Conservation (phyloP, 2,113 vertebrate species). For the Elaphurus davidianus region DNA sequence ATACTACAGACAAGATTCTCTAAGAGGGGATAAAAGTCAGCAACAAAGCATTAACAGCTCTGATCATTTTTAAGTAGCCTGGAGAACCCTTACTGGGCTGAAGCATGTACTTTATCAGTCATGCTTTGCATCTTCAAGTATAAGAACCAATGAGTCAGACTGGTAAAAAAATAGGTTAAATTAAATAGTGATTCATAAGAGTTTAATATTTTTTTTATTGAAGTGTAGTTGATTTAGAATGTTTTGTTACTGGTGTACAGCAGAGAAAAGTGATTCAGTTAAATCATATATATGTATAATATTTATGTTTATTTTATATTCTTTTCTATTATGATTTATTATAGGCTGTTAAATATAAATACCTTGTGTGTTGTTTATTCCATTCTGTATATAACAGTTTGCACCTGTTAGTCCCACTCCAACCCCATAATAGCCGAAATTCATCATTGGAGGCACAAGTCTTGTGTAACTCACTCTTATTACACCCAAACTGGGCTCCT, state of each 20-base stretch:
- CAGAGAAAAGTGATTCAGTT: neutral
- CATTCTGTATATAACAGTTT: neutral
- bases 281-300: neutral
- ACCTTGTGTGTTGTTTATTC: neutral
- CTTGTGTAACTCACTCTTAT: neutral
- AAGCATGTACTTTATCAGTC: neutral
- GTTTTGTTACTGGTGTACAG: neutral
- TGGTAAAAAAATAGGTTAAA: neutral
- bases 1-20: neutral
- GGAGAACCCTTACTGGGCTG: neutral
- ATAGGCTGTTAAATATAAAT: neutral
- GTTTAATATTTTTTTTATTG: neutral
- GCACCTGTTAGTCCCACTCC: neutral
- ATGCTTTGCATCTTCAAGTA: neutral
- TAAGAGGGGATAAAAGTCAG: neutral
- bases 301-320: neutral
- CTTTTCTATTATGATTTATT: neutral
- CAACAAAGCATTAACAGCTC: neutral
- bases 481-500: neutral
- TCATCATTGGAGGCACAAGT: neutral
- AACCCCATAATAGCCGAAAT: neutral
- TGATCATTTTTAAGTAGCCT: neutral
- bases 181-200: neutral
- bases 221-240: neutral
- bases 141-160: neutral